Conservation (phyloP, 2,113 vertebrate species). For the Nettapus auritus region DNA sequence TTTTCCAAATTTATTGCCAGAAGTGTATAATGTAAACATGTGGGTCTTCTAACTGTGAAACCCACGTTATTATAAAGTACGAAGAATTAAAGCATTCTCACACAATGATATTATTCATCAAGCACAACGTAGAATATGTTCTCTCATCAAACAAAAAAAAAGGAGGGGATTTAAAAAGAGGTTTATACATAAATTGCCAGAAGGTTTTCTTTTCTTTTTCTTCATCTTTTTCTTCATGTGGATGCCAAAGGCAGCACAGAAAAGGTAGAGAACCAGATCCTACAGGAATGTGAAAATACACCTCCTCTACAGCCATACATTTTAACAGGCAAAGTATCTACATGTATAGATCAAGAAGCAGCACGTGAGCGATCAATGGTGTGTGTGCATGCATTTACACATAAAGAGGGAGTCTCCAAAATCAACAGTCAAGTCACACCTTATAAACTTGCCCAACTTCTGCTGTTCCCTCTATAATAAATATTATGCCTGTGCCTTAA, state of each 20-base stretch:
- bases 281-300: conserved; percentile 38
- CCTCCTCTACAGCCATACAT: not conserved
- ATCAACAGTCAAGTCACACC: conserved; percentile 26
- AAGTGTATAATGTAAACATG: conserved; percentile 58
- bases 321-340: not conserved
- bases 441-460: not conserved
- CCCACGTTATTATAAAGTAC: not conserved
- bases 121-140: not conserved
- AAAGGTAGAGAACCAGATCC: conserved; percentile 30
- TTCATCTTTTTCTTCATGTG: conserved; percentile 26
- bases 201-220: not conserved
- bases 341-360: not conserved
- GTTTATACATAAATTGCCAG: conserved; percentile 6
- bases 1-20: conserved; percentile 73
- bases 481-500: not conserved
- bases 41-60: conserved; percentile 34
- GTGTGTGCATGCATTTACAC: not conserved
- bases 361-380: not conserved
- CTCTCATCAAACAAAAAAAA: conserved; percentile 22
- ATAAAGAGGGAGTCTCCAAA: conserved; percentile 6
- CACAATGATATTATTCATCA: conserved; percentile 58
- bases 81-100: conserved; percentile 4
- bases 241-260: conserved; percentile 56
- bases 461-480: not conserved
- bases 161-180: conserved; percentile 32